Evolutionary conservation across 2,888 invertebrate genomes (phyloP), one percentile per base, ranked within the genome.

Genomic region (Argyra leucocephala): DNA sequence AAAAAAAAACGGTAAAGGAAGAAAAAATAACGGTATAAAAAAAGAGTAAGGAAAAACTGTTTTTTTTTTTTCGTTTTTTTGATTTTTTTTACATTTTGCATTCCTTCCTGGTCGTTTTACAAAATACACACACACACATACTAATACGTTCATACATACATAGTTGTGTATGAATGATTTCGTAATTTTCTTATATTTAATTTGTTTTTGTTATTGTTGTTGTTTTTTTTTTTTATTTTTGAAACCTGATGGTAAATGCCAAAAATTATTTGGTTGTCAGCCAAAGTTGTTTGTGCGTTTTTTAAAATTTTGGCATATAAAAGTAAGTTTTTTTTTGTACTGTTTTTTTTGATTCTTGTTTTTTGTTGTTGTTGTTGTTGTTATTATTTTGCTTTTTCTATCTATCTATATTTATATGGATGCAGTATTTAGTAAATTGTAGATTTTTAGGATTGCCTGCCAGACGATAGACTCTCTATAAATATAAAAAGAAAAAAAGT

Each of bases 241-340:
- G 22, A 58, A 58, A 58, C 9, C 5, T 58, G 58, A 58, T 59
- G 59, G 59, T 23, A 59, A 24, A 59, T 59, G 59, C 59, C 59
- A 59, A 59, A 59, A 24, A 59, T 24, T 59, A 58, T 23, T 59
- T 59, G 59, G 59, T 59, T 23, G 22, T 59, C 23, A 59, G 59
- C 59, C 59, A 59, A 59, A 59, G 23, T 59, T 59, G 59, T 59
- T 59, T 59, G 59, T 23, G 23, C 59, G 23, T 59, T 59, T 59
- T 59, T 23, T 59, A 12, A 48, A 48, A 18, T 48, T 48, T 48
- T 48, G 48, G 48, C 48, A 48, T 48, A 48, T 48, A 5, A 48
- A 5, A 48, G 48, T 18, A n/a, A 18, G 48, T 18, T 18, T 5
- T 5, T 48, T 48, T 48, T 18, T 48, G 15, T 48, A 18, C 15